These are phyloP conservation scores for Dioctria linearis DNA, from an alignment of 2,888 invertebrate genomes.

Conservation along the genomic window DNA sequence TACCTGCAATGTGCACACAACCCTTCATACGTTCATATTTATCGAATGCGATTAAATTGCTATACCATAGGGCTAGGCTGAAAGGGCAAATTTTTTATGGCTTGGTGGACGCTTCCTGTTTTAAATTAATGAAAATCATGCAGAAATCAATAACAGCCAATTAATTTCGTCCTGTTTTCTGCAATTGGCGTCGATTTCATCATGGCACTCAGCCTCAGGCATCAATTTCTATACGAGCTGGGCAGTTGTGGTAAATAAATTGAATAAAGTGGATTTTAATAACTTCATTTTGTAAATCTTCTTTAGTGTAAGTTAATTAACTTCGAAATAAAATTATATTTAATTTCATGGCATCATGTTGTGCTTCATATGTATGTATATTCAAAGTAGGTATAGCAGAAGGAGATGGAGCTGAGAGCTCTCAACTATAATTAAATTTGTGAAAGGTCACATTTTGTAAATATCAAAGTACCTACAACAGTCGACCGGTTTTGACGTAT, in stretches of 20 bases:
- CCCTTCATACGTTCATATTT: too few relatives aligned
- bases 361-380: too few relatives aligned
- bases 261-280: constrained; percentile 44
- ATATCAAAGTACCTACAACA: too few relatives aligned
- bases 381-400: too few relatives aligned
- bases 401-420: too few relatives aligned
- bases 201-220: constrained; percentile 22
- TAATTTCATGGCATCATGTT: too few relatives aligned
- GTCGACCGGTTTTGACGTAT: too few relatives aligned
- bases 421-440: too few relatives aligned
- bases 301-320: constrained; percentile 32
- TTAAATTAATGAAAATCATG: constrained; percentile 44
- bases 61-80: background rate
- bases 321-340: constrained; percentile 19
- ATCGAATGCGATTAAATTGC: background rate
- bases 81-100: constrained; percentile 15
- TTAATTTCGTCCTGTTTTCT: constrained; percentile 39
- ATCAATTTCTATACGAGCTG: constrained; percentile 22
- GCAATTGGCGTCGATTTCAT: constrained; percentile 31
- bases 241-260: constrained; percentile 20
- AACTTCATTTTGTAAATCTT: constrained; percentile 29
- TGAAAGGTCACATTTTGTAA: too few relatives aligned
- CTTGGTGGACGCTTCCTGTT: constrained; percentile 32
- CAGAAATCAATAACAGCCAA: constrained; percentile 44
- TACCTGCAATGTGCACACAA: too few relatives aligned